These are phyloP conservation scores for Neodontobutis hainanensis DNA, from an alignment of 2,113 vertebrate genomes.

Conservation along the genomic window DNA sequence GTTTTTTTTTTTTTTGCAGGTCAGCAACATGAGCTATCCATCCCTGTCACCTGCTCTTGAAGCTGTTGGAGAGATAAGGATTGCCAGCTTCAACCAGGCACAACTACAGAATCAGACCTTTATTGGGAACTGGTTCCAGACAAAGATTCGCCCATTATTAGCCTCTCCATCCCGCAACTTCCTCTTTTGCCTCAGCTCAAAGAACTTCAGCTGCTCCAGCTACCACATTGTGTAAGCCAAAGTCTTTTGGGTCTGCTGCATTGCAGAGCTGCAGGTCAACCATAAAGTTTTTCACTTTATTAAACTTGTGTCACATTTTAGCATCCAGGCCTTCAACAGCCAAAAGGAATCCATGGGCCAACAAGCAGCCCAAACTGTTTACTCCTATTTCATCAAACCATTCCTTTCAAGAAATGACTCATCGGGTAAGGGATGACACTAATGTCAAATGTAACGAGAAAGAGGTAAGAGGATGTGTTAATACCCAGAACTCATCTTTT, in stretches of 20 bases:
- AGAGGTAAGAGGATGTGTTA: neutral
- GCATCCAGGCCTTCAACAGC: slow-evolving; percentile 41
- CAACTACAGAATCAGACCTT: slow-evolving; percentile 31
- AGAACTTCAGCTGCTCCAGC: slow-evolving; percentile 58
- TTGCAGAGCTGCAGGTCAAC: neutral
- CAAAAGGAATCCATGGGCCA: slow-evolving; percentile 40
- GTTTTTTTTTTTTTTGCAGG: slow-evolving; percentile 29
- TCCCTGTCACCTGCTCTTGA: slow-evolving; percentile 21
- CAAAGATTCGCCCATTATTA: slow-evolving; percentile 42
- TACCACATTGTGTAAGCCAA: slow-evolving; percentile 61
- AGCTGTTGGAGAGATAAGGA: slow-evolving; percentile 33
- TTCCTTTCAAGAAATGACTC: slow-evolving; percentile 55
- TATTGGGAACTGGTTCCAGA: slow-evolving; percentile 46
- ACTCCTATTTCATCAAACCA: slow-evolving; percentile 47
- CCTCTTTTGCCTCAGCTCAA: slow-evolving; percentile 49
- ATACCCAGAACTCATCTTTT: neutral
- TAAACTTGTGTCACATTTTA: slow-evolving; percentile 26
- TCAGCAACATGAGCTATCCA: slow-evolving; percentile 11
- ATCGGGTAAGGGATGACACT: slow-evolving; percentile 37
- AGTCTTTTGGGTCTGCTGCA: neutral
- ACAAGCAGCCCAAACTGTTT: slow-evolving; percentile 24
- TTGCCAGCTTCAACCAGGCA: slow-evolving; percentile 35
- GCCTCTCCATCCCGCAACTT: slow-evolving; percentile 42
- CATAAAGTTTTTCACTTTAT: neutral
- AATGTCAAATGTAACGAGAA: neutral